Base-by-base conservation (phyloP, 2,797 vertebrate species). In the Gila robusta region DNA sequence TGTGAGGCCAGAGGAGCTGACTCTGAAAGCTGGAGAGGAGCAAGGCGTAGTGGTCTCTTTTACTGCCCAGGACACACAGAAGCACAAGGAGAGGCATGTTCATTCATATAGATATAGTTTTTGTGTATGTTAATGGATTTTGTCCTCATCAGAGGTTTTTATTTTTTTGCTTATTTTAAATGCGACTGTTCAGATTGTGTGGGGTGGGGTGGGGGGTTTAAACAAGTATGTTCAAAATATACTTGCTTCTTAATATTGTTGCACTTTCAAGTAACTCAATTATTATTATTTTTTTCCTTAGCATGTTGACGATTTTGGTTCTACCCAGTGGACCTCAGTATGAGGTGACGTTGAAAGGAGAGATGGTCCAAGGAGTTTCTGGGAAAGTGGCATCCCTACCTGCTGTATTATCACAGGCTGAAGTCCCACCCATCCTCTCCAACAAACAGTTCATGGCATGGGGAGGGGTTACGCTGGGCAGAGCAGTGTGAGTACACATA, bases 401-500 rank as follows among this genome's bases (percentile, higher is more conserved):
- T 49, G 88, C 67, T 72, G 70, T 91, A 26, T 80, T 32, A 64
- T 88, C 87, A 73, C 90, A 93, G 85, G 87, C 84, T 37, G 94
- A 96, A 72, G 90, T 97, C 79, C 97, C 97, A 6, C 96, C 96
- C 0, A 97, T 99, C 90, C 97, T 99, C 14, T 98, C 98, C 84
- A 99, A 99, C 92, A 99, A 97, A 90, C 98, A 99, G 74, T 98
- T 97, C 70, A 89, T 99, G 89, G 93, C 96, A 21, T 99, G 98
- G 98, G 98, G 98, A 92, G 97, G 98, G 8, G 96, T 99, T 74
- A 92, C 95, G 6, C 93, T 99, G 28, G 97, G 97, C 90, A 94
- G 96, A 93, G 96, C 97, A 85, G 94, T 96, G 98, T 99, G 96
- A 96, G 98, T 96, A 89, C 86, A 82, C 37, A 62, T 81, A 71